A percentile compares a stretch with the other conserved stretches of the same genome.
Evolutionary conservation across 2,113 vertebrate genomes (phyloP).

Genomic region (Todiramphus saurophagus): DNA sequence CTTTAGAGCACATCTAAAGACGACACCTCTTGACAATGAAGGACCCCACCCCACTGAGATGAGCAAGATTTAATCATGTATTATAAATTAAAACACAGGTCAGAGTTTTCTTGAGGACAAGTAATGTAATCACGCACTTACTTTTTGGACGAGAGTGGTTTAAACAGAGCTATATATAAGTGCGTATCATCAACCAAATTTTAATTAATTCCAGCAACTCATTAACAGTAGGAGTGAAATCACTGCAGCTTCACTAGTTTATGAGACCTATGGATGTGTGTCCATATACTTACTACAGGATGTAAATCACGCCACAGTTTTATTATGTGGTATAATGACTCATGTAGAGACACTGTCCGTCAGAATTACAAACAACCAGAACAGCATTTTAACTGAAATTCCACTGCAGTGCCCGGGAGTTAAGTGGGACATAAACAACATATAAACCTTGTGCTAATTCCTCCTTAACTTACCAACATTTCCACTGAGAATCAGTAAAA

Average conservation of each 20-base stretch:
- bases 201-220: slow-evolving; percentile 2
- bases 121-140: background rate
- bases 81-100: background rate
- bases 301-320: background rate
- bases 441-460: background rate
- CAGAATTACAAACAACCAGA: background rate
- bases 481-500: background rate
- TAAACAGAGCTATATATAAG: background rate
- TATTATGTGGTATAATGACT: background rate
- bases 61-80: background rate
- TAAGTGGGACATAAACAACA: background rate
- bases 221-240: background rate
- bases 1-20: background rate
- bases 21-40: background rate
- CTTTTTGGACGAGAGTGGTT: background rate
- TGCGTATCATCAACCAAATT: background rate
- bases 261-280: background rate
- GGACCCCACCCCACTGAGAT: background rate
- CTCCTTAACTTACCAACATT: background rate
- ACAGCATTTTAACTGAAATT: background rate
- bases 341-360: background rate
- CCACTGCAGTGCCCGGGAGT: background rate
- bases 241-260: background rate
- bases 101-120: background rate
- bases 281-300: background rate